phyloP scores from a whole-genome alignment of 2,113 vertebrate species.

The Chionodraco myersi region DNA sequence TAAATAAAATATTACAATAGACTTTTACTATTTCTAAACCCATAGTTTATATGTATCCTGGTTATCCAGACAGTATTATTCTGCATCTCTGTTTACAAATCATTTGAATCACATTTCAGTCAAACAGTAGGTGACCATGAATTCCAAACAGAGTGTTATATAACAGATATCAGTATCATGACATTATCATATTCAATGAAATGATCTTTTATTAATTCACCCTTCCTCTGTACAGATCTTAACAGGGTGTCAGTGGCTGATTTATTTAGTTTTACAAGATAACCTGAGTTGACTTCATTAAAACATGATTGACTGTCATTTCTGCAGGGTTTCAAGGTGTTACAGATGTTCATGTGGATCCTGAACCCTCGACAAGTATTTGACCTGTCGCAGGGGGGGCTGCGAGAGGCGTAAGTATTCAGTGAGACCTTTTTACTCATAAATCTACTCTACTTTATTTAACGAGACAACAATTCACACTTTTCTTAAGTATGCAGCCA shows the following conservation, averaged over 20 bases:
- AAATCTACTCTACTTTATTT: background rate
- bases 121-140: background rate
- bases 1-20: too few relatives aligned
- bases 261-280: background rate
- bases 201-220: background rate
- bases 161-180: background rate
- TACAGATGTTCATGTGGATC: slow-evolving; percentile 99
- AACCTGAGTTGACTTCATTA: too few relatives aligned
- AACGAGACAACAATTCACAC: background rate
- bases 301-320: background rate
- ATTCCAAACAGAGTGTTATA: background rate
- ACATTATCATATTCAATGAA: slow-evolving; percentile 8
- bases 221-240: background rate
- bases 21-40: too few relatives aligned
- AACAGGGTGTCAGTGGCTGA: background rate
- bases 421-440: background rate
- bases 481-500: too few relatives aligned
- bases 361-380: slow-evolving; percentile 98
- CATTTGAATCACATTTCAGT: too few relatives aligned
- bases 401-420: slow-evolving; percentile 93
- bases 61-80: background rate
- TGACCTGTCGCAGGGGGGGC: slow-evolving; percentile 95
- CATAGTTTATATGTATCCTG: too few relatives aligned
- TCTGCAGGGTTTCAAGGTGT: slow-evolving; percentile 92
- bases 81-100: too few relatives aligned